Evolutionary conservation across 2,113 vertebrate species (phyloP).

Genomic region (Pteropus alecto): DNA sequence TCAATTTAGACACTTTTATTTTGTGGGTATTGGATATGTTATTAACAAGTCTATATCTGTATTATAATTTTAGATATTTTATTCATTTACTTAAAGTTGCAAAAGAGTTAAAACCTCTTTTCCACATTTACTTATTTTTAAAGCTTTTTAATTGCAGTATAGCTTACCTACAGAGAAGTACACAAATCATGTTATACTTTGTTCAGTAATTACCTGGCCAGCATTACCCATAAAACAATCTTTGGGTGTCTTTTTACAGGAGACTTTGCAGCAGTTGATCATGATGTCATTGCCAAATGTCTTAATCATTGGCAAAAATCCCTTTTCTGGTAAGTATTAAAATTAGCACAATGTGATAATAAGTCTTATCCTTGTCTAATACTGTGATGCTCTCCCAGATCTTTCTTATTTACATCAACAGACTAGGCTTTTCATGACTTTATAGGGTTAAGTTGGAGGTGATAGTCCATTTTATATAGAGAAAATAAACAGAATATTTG

Average conservation of each 20-base stretch:
- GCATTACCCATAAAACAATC: background rate
- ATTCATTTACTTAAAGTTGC: slow-evolving; percentile 27
- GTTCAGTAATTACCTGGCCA: background rate
- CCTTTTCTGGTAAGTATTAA: slow-evolving; percentile 90
- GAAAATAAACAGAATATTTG: background rate
- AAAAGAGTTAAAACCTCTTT: background rate
- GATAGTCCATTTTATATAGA: background rate
- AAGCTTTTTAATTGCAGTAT: background rate
- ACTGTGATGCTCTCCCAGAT: background rate
- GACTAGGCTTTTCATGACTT: background rate
- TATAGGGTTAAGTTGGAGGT: background rate
- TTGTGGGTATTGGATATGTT: background rate
- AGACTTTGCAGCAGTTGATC: slow-evolving; percentile 96
- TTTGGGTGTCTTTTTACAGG: slow-evolving; percentile 83
- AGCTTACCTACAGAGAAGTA: background rate
- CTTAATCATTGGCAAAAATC: slow-evolving; percentile 93
- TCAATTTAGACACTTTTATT: slow-evolving; percentile 17
- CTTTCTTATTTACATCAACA: slow-evolving; percentile 2
- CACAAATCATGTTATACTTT: background rate
- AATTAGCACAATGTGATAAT: background rate
- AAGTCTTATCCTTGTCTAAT: background rate
- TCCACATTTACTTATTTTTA: background rate
- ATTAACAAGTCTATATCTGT: background rate
- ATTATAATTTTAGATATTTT: slow-evolving; percentile 39
- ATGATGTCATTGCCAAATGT: slow-evolving; percentile 98